A percentile compares a stretch with the other conserved stretches of the same genome.
phyloP scores from a whole-genome alignment of 2,113 vertebrate genomes.

The Brachionichthys hirsutus region DNA sequence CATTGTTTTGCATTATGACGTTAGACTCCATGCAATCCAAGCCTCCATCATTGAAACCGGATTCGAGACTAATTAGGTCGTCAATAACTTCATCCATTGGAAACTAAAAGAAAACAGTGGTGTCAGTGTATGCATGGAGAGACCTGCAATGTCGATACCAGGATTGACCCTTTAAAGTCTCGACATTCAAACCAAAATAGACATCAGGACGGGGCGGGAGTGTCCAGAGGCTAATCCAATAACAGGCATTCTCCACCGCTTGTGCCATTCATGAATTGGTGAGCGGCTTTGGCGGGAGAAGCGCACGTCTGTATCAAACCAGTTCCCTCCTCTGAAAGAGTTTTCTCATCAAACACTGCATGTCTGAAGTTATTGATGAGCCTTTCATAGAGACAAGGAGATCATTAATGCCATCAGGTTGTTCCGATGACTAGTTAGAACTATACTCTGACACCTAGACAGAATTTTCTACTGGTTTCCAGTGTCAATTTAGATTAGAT shows the following conservation, averaged over 20 bases:
- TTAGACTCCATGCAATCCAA: slow-evolving; percentile 86
- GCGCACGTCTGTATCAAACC: slow-evolving; percentile 56
- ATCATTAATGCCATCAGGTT: slow-evolving; percentile 62
- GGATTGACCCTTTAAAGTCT: slow-evolving; percentile 38
- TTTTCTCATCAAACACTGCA: slow-evolving; percentile 60
- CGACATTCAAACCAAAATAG: slow-evolving; percentile 57
- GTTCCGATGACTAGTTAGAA: slow-evolving; percentile 41
- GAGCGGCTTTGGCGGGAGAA: slow-evolving; percentile 20
- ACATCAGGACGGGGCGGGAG: slow-evolving; percentile 28
- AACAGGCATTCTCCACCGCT: slow-evolving; percentile 46
- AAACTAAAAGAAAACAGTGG: slow-evolving; percentile 78
- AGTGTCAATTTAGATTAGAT: not conserved
- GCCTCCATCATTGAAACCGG: slow-evolving; percentile 89
- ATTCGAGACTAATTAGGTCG: slow-evolving; percentile 90
- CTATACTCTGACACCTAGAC: slow-evolving; percentile 22
- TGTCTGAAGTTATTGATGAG: slow-evolving; percentile 77
- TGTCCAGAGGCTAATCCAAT: slow-evolving; percentile 53
- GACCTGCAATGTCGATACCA: slow-evolving; percentile 21
- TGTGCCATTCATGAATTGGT: slow-evolving; percentile 29
- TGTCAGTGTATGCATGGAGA: slow-evolving; percentile 51
- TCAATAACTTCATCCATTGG: slow-evolving; percentile 94
- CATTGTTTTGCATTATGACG: slow-evolving; percentile 89
- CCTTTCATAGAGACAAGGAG: slow-evolving; percentile 57
- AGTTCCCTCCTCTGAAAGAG: slow-evolving; percentile 49
- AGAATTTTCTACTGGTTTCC: not conserved